Conservation (phyloP, 1,140 invertebrate species). For the Latrodectus geometricus region DNA sequence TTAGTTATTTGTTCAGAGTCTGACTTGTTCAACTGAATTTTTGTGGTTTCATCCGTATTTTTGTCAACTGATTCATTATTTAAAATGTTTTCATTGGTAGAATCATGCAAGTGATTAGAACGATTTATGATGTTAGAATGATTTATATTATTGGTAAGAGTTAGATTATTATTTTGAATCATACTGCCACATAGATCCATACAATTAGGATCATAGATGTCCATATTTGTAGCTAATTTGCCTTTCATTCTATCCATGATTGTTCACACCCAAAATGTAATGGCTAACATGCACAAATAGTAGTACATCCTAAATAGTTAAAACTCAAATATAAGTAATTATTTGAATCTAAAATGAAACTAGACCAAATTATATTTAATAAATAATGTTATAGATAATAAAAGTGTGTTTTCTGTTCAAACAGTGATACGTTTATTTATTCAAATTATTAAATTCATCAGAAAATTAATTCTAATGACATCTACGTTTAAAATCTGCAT, state of each 20-base stretch:
- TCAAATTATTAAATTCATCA: too few species aligned
- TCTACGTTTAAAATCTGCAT: too few species aligned
- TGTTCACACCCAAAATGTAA: not conserved
- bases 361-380: too few species aligned
- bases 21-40: not conserved
- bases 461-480: too few species aligned
- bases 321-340: too few species aligned
- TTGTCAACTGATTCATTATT: slow-evolving; percentile 3
- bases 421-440: too few species aligned
- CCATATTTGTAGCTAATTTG: slow-evolving; percentile 23
- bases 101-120: not conserved
- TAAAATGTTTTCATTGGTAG: not conserved
- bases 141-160: slow-evolving; percentile 1
- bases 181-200: not conserved
- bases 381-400: too few species aligned
- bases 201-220: slow-evolving; percentile 21
- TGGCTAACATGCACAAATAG: too few species aligned
- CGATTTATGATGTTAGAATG: not conserved
- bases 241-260: slow-evolving; percentile 41
- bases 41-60: not conserved
- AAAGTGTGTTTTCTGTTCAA: too few species aligned
- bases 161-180: slow-evolving; percentile 4
- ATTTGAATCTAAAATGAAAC: too few species aligned
- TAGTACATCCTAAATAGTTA: too few species aligned
- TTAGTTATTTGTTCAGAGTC: slow-evolving; percentile 14